These are phyloP conservation scores for Chaetoderma sp. DNA, from an alignment of 2,888 invertebrate species.

Conservation along the genomic window DNA sequence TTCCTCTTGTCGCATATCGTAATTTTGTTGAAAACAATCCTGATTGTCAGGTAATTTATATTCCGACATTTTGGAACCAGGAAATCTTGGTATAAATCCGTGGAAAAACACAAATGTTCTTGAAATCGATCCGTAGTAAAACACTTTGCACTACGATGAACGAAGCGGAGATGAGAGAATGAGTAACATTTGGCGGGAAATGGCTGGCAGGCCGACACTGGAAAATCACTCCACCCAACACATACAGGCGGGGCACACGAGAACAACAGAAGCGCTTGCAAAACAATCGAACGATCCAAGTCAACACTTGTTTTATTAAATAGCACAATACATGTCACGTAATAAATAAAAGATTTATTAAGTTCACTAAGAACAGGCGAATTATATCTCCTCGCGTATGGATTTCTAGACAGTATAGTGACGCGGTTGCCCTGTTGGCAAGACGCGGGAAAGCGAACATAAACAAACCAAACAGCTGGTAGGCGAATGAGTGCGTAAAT, in stretches of 20 bases:
- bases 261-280: no score
- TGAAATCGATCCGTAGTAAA: no score
- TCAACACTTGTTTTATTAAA: no score
- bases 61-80: neutral
- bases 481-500: conserved; percentile 45
- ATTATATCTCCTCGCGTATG: conserved; percentile 46
- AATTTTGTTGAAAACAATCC: no score
- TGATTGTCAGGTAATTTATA: no score
- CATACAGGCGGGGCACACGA: neutral
- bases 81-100: neutral
- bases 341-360: neutral
- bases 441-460: conserved; percentile 65
- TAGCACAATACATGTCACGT: no score
- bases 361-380: conserved; percentile 19
- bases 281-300: no score
- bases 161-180: conserved; percentile 57
- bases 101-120: no score
- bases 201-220: conserved; percentile 45
- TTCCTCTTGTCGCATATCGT: conserved; percentile 51
- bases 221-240: conserved; percentile 3
- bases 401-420: conserved; percentile 27
- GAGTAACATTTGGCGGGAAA: conserved; percentile 69
- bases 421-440: conserved; percentile 48
- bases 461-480: conserved; percentile 63
- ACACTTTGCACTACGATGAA: conserved; percentile 49